Conservation (phyloP, 2,113 vertebrate species). For the Vimba vimba region DNA sequence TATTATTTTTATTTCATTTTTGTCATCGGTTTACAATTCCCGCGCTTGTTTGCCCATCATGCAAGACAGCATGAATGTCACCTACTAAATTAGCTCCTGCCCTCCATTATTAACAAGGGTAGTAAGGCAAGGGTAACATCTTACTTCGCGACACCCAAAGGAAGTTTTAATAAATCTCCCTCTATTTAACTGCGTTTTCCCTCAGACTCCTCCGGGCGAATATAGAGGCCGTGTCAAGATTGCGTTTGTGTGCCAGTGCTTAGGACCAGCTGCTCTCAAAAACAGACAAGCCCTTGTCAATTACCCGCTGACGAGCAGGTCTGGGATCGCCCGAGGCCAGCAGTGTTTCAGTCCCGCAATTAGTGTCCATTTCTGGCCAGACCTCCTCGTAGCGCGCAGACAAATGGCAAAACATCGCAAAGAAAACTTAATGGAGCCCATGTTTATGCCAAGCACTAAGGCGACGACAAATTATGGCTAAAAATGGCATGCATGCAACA, state of each 20-base stretch:
- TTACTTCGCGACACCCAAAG: conserved; percentile 90
- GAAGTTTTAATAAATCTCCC: conserved; percentile 98
- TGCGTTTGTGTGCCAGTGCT: conserved; percentile 93
- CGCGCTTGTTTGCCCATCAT: conserved; percentile 68
- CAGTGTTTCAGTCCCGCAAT: conserved; percentile 93
- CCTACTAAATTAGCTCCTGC: conserved; percentile 86
- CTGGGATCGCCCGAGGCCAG: conserved; percentile 87
- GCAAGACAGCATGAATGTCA: conserved; percentile 83
- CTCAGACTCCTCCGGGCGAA: conserved; percentile 84
- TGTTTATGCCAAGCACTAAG: conserved; percentile 78
- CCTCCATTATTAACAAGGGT: conserved; percentile 86
- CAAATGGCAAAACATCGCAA: conserved; percentile 73
- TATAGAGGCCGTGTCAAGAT: conserved; percentile 93
- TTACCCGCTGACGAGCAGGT: conserved; percentile 98
- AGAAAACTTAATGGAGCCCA: conserved; percentile 60
- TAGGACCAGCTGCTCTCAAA: conserved; percentile 98
- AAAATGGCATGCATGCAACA: background rate
- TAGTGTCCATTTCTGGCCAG: conserved; percentile 95
- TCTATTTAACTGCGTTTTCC: conserved; percentile 93
- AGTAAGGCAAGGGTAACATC: conserved; percentile 79
- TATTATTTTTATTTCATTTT: background rate
- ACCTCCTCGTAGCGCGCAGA: conserved; percentile 91
- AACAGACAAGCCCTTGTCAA: conserved; percentile 99
- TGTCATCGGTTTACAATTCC: conserved; percentile 32
- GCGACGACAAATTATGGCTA: conserved; percentile 57